These are phyloP conservation scores for Drosophila pseudotakahashii DNA, from an alignment of 2,888 invertebrate genomes.

Conservation along the genomic window DNA sequence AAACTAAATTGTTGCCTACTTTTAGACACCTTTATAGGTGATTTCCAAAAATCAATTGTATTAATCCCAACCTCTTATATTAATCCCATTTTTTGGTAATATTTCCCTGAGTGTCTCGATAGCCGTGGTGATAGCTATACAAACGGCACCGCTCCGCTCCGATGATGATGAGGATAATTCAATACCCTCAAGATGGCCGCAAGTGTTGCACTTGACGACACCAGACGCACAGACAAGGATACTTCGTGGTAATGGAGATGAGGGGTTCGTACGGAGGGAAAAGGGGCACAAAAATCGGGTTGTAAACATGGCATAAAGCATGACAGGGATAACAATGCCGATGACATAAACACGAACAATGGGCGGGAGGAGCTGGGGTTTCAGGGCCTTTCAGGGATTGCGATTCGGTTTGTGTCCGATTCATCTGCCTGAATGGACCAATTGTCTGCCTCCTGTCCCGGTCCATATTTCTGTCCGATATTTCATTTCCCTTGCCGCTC, in stretches of 20 bases:
- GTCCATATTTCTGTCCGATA: conserved; percentile 6
- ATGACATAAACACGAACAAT: conserved; percentile 58
- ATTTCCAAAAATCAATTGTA: too few species aligned
- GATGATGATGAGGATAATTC: conserved; percentile 51
- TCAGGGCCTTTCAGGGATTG: conserved; percentile 23
- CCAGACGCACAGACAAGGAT: conserved; percentile 16
- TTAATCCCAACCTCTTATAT: too few species aligned
- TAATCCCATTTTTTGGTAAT: background rate
- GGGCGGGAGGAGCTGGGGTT: conserved; percentile 5
- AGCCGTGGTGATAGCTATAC: conserved; percentile 8
- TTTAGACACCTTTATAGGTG: too few species aligned
- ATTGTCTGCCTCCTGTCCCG: conserved; percentile 37
- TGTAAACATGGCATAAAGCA: conserved; percentile 65
- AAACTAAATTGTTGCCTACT: too few species aligned
- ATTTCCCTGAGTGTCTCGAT: conserved; percentile 10
- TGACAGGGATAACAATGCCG: conserved; percentile 64
- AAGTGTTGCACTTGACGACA: conserved; percentile 57
- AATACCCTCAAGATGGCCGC: conserved; percentile 55
- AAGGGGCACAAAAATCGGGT: conserved; percentile 47
- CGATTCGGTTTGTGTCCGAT: conserved; percentile 18
- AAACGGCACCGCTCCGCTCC: conserved; percentile 29
- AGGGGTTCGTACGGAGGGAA: too few species aligned
- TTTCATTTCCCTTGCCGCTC: conserved; percentile 10
- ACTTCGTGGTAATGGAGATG: background rate
- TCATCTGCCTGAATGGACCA: conserved; percentile 42